Percentiles rank a stretch among this genome's conserved stretches.
Conservation (phyloP, 2,797 vertebrate genomes). For the Enteromius paludinosus region DNA sequence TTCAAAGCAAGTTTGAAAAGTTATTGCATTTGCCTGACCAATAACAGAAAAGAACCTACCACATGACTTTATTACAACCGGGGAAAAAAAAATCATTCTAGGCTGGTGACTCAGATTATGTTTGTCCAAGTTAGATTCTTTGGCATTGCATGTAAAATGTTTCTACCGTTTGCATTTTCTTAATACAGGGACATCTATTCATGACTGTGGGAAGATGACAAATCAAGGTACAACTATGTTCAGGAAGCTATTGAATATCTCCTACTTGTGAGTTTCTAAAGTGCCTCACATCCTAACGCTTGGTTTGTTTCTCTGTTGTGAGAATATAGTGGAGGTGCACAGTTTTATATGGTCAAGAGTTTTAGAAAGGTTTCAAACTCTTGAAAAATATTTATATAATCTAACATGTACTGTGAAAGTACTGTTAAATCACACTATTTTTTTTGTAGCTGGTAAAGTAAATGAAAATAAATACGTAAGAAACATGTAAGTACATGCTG, state of each 20-base stretch:
- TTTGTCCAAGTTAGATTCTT: conserved; percentile 26
- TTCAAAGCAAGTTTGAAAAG: conserved; percentile 22
- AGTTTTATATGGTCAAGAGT: background rate
- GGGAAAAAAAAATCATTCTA: conserved; percentile 5
- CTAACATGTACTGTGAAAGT: background rate
- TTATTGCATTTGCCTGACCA: conserved; percentile 5
- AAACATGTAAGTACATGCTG: background rate
- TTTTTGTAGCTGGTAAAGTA: background rate
- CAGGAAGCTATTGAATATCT: background rate
- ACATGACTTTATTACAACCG: conserved; percentile 1
- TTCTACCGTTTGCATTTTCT: background rate
- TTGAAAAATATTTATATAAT: background rate
- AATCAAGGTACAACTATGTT: background rate
- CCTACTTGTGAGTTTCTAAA: background rate
- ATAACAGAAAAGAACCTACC: background rate
- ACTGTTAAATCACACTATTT: background rate
- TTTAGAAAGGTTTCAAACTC: background rate
- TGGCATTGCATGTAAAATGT: background rate
- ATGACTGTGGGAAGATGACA: conserved; percentile 1
- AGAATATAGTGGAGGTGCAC: background rate
- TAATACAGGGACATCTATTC: conserved; percentile 2
- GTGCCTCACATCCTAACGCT: background rate
- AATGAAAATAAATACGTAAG: background rate
- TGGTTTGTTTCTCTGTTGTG: background rate
- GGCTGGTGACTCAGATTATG: conserved; percentile 27